phyloP scores from a whole-genome alignment of 2,797 vertebrate genomes.

The Eutrigla gurnardus region DNA sequence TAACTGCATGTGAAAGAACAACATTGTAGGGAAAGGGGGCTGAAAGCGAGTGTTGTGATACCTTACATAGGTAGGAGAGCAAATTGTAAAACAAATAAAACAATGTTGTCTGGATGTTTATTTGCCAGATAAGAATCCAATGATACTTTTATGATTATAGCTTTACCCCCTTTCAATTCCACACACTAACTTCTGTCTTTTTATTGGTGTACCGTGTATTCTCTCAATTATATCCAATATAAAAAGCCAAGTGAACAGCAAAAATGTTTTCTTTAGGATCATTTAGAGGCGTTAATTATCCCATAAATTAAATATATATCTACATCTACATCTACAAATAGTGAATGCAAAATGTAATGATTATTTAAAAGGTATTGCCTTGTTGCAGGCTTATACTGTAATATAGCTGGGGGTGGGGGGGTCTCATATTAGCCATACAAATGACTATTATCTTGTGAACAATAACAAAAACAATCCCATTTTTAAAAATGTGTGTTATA shows the following conservation, averaged over 20 bases:
- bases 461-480: conserved; percentile 10
- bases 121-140: not conserved
- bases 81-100: not conserved
- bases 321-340: conserved; percentile 7
- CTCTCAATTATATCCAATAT: conserved; percentile 14
- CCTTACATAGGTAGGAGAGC: conserved; percentile 3
- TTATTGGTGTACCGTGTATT: not conserved
- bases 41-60: conserved; percentile 22
- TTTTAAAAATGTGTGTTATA: conserved; percentile 18
- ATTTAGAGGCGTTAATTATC: conserved; percentile 10
- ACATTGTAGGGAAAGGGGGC: conserved; percentile 14
- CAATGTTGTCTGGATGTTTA: conserved; percentile 2
- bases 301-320: conserved; percentile 21
- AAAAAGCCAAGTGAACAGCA: not conserved
- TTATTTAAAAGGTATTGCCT: conserved; percentile 8
- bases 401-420: not conserved
- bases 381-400: not conserved
- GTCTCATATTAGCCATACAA: not conserved
- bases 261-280: not conserved
- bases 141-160: not conserved
- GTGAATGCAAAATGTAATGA: conserved; percentile 12
- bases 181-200: not conserved
- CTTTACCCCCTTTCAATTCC: not conserved
- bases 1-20: conserved; percentile 21
- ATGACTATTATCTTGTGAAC: not conserved